These are phyloP conservation scores for Phania funesta DNA, from an alignment of 2,888 invertebrate species.

Conservation along the genomic window DNA sequence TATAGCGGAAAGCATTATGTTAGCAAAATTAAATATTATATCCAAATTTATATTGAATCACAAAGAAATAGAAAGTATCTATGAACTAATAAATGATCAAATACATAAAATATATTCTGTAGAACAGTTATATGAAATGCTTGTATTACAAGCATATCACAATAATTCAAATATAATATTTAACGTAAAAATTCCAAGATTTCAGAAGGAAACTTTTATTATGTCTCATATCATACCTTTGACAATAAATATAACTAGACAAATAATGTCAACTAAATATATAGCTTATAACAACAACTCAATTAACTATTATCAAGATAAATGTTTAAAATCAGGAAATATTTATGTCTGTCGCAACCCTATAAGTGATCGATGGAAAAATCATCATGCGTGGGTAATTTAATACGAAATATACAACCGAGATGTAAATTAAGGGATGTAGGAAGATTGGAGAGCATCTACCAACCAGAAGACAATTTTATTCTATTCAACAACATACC, in stretches of 20 bases:
- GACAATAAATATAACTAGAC: constrained; percentile 34
- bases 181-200: constrained; percentile 52
- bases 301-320: constrained; percentile 29
- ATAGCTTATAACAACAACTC: constrained; percentile 32
- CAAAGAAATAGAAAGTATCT: constrained; percentile 8
- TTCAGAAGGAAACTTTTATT: constrained; percentile 22
- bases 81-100: constrained; percentile 35
- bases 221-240: constrained; percentile 19
- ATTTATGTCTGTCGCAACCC: constrained; percentile 17
- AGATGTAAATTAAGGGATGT: constrained; percentile 33
- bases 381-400: constrained; percentile 17
- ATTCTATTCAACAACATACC: constrained; percentile 32
- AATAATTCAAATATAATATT: constrained; percentile 51
- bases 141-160: constrained; percentile 35
- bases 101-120: constrained; percentile 40
- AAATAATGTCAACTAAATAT: constrained; percentile 9
- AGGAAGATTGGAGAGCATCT: constrained; percentile 31
- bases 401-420: constrained; percentile 19
- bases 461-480: constrained; percentile 40
- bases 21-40: constrained; percentile 62
- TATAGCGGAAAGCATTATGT: constrained; percentile 58
- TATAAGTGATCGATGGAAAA: not conserved
- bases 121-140: constrained; percentile 61
- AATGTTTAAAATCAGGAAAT: constrained; percentile 32
- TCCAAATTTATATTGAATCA: constrained; percentile 60